Percentiles rank a stretch among this genome's conserved stretches.
These are phyloP conservation scores for Lypha dubia DNA, from an alignment of 2,888 invertebrate species.

Conservation along the genomic window DNA sequence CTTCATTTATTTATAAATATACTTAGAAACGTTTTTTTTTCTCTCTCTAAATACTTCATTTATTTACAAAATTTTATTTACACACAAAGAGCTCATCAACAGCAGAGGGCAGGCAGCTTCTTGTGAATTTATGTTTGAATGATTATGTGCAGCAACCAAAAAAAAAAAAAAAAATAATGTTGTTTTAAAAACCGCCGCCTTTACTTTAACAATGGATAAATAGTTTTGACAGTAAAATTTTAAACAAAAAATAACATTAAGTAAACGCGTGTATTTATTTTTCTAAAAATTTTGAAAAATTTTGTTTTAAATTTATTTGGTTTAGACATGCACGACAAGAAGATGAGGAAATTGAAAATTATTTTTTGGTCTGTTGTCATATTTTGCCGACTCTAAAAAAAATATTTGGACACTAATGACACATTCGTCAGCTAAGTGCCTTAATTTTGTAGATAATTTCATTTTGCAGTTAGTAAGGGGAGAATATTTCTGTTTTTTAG, in stretches of 20 bases:
- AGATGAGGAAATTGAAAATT: slow-evolving; percentile 54
- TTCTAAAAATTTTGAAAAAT: slow-evolving; percentile 26
- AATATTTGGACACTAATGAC: slow-evolving; percentile 61
- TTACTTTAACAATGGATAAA: slow-evolving; percentile 63
- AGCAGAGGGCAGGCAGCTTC: too few relatives aligned
- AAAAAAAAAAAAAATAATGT: not conserved
- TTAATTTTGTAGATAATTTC: slow-evolving; percentile 54
- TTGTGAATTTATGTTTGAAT: slow-evolving; percentile 48
- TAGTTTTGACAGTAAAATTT: slow-evolving; percentile 71
- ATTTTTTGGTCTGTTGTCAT: slow-evolving; percentile 44
- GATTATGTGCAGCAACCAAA: slow-evolving; percentile 48
- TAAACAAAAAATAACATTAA: slow-evolving; percentile 46
- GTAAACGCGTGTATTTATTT: slow-evolving; percentile 32
- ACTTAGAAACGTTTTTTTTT: not conserved
- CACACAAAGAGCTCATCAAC: slow-evolving; percentile 26
- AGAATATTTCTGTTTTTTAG: not conserved
- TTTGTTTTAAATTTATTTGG: slow-evolving; percentile 35
- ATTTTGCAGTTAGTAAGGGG: slow-evolving; percentile 14
- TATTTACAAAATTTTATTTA: slow-evolving; percentile 30
- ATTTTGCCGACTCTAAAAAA: slow-evolving; percentile 32
- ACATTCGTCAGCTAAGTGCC: slow-evolving; percentile 66
- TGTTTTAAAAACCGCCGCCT: slow-evolving; percentile 48
- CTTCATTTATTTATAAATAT: slow-evolving; percentile 47
- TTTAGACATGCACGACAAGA: slow-evolving; percentile 51
- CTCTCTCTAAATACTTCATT: slow-evolving; percentile 15